Evolutionary conservation across 2,888 invertebrate species (phyloP).

Genomic region (Netelia virgata): DNA sequence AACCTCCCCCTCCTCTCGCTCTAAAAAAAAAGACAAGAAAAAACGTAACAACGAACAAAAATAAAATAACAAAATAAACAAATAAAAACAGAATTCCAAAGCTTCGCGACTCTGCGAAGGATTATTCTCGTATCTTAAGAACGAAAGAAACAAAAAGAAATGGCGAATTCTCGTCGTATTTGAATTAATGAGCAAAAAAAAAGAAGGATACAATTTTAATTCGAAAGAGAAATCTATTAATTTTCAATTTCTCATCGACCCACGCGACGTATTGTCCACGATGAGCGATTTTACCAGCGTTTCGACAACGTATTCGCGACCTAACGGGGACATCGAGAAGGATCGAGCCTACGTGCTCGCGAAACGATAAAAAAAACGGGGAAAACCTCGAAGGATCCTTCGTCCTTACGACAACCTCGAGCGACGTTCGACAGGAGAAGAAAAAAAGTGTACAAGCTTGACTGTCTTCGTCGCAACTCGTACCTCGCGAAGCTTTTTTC

Average conservation of each 20-base stretch:
- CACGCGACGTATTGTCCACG: neutral
- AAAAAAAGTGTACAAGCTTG: too few species aligned
- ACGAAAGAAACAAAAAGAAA: slow-evolving; percentile 15
- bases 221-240: neutral
- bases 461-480: too few species aligned
- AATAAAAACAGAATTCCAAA: neutral
- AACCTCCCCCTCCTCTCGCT: too few species aligned
- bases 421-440: too few species aligned
- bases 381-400: neutral
- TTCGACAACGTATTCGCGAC: neutral
- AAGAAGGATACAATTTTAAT: too few species aligned
- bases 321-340: neutral
- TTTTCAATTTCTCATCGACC: neutral
- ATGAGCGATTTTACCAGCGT: neutral
- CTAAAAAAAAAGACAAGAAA: slow-evolving; percentile 1
- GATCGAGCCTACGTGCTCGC: slow-evolving; percentile 34
- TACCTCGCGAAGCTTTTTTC: slow-evolving; percentile 2
- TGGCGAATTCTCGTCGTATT: neutral
- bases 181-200: neutral
- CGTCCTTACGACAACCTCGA: neutral
- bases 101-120: too few species aligned
- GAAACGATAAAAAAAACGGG: neutral
- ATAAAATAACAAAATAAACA: too few species aligned
- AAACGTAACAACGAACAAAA: slow-evolving; percentile 25
- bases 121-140: too few species aligned